Base-by-base conservation (phyloP, 1,140 invertebrate genomes). In the Hestina assimilis region DNA sequence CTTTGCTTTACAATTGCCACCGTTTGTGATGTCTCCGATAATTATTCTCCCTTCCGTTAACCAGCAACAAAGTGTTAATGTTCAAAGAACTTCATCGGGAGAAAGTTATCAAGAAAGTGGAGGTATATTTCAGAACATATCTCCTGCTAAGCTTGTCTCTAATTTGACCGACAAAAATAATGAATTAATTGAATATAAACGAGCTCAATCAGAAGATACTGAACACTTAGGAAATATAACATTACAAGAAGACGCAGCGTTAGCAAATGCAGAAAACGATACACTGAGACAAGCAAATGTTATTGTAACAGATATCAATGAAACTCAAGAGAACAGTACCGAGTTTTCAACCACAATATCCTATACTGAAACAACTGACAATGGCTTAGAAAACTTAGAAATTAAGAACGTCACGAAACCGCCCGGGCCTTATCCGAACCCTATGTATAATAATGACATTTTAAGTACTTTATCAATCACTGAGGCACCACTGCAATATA, bases 1-100 rank as follows among this genome's bases (percentile, higher is more conserved):
- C 21, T 59, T 66, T 28, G 65, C 58, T 9, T 42, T 70, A 11
- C 65, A 69, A 50, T 57, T 67, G 14, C 70, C 67, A 11, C 59
- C 65, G 21, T 70, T 69, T 24, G 40, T 73, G 20, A 46, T 76
- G 28, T 56, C 69, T 42, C 79, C 78, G 7, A 23, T 84, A n/a
- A 43, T 80, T 12, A 45, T 84, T 47, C 14, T 80, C n/a, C 75
- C 79, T 31, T 29, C 66, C 23, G 38, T 70, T 29, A 72, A 71
- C 42, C 65, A 72, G 57, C 65, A 68, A 23, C 61, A 73, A 54
- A 71, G 33, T 65, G 46, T 69, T 0, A 66, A 59, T 48, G 62
- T 74, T 24, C 42, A 62, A 46, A 65, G 63, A 33, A 42, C 53
- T 20, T 17, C 7, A 8, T 29, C 54, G n/a, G 63, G 60, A 4